Conservation (phyloP, 35 echinoderm and acorn worm species). For the Holothuria glaberrima region DNA sequence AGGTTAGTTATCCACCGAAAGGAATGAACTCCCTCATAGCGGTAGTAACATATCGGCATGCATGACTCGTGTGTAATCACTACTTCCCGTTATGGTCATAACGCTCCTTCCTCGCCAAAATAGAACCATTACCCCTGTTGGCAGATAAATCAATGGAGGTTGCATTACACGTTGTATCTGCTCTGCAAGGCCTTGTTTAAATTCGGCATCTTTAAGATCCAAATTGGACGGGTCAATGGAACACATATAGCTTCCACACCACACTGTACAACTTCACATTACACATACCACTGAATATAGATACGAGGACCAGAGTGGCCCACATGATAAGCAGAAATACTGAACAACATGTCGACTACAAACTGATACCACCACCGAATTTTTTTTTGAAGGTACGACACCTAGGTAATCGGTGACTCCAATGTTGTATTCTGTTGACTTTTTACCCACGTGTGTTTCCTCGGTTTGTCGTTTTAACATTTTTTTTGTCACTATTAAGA, state of each 20-base stretch:
- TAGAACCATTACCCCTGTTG: no score
- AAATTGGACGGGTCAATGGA: constrained; percentile 46
- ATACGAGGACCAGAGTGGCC: not conserved
- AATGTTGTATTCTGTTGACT: constrained; percentile 44
- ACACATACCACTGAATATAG: constrained; percentile 55
- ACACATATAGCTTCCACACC: constrained; percentile 51
- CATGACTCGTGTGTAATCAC: no score
- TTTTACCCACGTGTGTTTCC: constrained; percentile 55
- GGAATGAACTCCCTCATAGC: no score
- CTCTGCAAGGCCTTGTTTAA: no score
- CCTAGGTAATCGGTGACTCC: constrained; percentile 56
- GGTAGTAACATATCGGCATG: no score
- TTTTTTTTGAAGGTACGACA: constrained; percentile 57
- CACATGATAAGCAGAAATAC: constrained; percentile 48
- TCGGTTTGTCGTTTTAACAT: constrained; percentile 40
- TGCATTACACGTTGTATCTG: no score
- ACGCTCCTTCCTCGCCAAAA: no score
- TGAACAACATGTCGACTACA: constrained; percentile 39
- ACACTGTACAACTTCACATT: constrained; percentile 10
- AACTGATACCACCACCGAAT: constrained; percentile 44
- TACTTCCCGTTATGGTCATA: no score
- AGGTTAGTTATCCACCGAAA: no score
- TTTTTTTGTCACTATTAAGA: constrained; percentile 54
- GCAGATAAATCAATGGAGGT: no score
- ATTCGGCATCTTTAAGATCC: not conserved